phyloP scores from a whole-genome alignment of 2,113 vertebrate genomes.

The Cariama cristata region DNA sequence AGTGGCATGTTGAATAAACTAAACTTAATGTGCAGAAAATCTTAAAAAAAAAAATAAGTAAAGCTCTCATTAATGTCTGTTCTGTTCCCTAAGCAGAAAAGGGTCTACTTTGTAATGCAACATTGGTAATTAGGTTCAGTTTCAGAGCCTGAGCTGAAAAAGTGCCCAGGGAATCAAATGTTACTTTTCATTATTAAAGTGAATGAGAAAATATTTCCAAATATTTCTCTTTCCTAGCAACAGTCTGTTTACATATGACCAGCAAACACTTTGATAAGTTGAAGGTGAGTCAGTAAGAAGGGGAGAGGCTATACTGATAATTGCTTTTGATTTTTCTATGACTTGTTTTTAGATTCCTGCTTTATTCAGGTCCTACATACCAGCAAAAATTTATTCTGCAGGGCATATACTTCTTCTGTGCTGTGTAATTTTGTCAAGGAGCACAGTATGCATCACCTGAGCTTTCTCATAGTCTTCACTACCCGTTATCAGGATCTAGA shows the following conservation, averaged over 20 bases:
- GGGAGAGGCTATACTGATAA: background rate
- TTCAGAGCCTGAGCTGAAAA: slow-evolving; percentile 55
- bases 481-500: background rate
- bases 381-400: background rate
- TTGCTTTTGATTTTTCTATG: background rate
- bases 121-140: slow-evolving; percentile 64
- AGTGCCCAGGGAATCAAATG: slow-evolving; percentile 52
- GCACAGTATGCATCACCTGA: background rate
- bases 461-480: background rate
- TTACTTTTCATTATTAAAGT: slow-evolving; percentile 56
- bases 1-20: background rate
- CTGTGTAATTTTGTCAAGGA: background rate
- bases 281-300: background rate
- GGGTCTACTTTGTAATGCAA: slow-evolving; percentile 18
- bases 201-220: slow-evolving; percentile 43
- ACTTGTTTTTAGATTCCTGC: background rate
- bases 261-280: background rate
- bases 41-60: background rate
- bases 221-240: slow-evolving; percentile 30
- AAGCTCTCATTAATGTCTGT: background rate
- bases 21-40: slow-evolving; percentile 27
- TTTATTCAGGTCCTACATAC: background rate
- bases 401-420: background rate
- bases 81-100: slow-evolving; percentile 28
- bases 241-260: background rate